phyloP scores from a whole-genome alignment of 2,113 vertebrate genomes.

The mouse (Mus musculus) region GRCm39 chr9:23760001-23760500 shows the following conservation, averaged over 20 bases:
- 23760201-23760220: fast-evolving
- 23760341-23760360: not conserved
- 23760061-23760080: not conserved
- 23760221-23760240: not conserved
- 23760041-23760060: not conserved
- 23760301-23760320: not conserved
- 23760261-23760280: not conserved
- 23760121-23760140: not conserved
- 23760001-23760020: not conserved
- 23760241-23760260: not conserved
- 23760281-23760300: not conserved
- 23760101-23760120: not conserved
- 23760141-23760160: not conserved
- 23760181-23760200: not conserved
- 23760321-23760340: not conserved
- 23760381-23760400: not conserved
- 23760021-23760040: not conserved
- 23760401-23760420: not conserved
- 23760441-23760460: not conserved
- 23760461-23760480: not conserved
- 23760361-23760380: not conserved
- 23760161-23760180: not conserved
- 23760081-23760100: not conserved
- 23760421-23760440: not conserved
- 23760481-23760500: not conserved